Conservation (phyloP, 2,888 invertebrate genomes). For the Leptopilina syphax region DNA sequence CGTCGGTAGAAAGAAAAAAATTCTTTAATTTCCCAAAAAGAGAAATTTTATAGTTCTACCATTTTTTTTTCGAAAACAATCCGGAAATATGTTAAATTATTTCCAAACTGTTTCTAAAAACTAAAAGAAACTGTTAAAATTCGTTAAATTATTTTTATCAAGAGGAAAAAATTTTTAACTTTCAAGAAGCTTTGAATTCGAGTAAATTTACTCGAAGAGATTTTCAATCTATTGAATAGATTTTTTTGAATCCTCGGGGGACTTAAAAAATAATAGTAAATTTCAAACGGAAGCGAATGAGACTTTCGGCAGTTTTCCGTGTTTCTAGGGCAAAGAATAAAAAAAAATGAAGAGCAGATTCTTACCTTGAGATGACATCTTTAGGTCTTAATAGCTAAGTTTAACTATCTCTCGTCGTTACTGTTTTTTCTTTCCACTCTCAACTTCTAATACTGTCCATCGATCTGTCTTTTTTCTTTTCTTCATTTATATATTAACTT, state of each 20-base stretch:
- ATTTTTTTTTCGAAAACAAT: background rate
- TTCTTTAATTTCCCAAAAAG: too few species aligned
- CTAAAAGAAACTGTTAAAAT: too few species aligned
- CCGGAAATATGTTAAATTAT: background rate
- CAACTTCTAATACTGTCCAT: slow-evolving; percentile 55
- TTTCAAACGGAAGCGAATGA: background rate
- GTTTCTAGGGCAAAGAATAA: background rate
- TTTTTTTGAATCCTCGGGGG: background rate
- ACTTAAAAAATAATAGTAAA: background rate
- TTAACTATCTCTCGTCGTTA: slow-evolving; percentile 28
- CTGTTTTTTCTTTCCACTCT: slow-evolving; percentile 2
- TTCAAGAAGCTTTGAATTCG: too few species aligned
- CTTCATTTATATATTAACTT: background rate
- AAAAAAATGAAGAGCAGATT: slow-evolving; percentile 34
- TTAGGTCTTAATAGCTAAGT: slow-evolving; percentile 15
- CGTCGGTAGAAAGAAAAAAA: too few species aligned
- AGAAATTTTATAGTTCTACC: too few species aligned
- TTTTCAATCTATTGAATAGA: background rate
- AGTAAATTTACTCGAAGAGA: too few species aligned
- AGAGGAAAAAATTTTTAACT: too few species aligned
- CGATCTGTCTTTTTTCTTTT: slow-evolving; percentile 41
- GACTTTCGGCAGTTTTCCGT: slow-evolving; percentile 14
- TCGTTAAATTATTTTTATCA: too few species aligned
- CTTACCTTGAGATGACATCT: slow-evolving; percentile 16
- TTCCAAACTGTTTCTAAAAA: too few species aligned